A percentile compares a stretch with the other conserved stretches of the same genome.
These are phyloP conservation scores for Porites lutea DNA, from an alignment of 64 coral and sea anemone genomes.

Conservation along the genomic window DNA sequence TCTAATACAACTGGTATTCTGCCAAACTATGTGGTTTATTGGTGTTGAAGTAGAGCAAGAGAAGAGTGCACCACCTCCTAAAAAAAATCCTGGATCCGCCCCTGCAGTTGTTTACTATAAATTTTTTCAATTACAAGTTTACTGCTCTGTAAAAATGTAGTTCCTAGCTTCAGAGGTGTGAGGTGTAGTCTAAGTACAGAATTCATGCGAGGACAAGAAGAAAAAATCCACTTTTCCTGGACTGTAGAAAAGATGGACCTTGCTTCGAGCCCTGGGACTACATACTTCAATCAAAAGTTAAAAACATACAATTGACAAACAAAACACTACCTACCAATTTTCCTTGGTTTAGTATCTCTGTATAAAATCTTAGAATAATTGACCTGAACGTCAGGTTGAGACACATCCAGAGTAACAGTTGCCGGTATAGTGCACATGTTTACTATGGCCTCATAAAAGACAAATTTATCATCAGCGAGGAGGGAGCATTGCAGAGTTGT, in stretches of 20 bases:
- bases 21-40: no score
- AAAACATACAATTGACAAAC: not conserved
- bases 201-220: no score
- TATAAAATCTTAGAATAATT: not conserved
- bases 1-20: no score
- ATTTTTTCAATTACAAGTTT: no score
- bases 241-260: no score
- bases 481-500: slow-evolving; percentile 28
- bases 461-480: slow-evolving; percentile 38
- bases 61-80: no score
- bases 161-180: no score
- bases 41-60: no score
- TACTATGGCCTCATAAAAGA: slow-evolving; percentile 68
- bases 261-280: no score
- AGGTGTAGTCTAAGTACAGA: not conserved
- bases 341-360: not conserved
- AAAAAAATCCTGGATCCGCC: no score
- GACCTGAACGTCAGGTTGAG: slow-evolving; percentile 30
- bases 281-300: not conserved
- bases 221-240: no score
- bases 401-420: slow-evolving; percentile 30
- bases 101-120: not conserved
- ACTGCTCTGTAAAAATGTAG: no score
- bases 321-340: slow-evolving; percentile 35
- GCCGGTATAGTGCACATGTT: slow-evolving; percentile 62